Percentiles rank a stretch among this genome's conserved stretches.
Evolutionary conservation across 2,113 vertebrate species (phyloP).

Genomic region (Alligator mississippiensis): DNA sequence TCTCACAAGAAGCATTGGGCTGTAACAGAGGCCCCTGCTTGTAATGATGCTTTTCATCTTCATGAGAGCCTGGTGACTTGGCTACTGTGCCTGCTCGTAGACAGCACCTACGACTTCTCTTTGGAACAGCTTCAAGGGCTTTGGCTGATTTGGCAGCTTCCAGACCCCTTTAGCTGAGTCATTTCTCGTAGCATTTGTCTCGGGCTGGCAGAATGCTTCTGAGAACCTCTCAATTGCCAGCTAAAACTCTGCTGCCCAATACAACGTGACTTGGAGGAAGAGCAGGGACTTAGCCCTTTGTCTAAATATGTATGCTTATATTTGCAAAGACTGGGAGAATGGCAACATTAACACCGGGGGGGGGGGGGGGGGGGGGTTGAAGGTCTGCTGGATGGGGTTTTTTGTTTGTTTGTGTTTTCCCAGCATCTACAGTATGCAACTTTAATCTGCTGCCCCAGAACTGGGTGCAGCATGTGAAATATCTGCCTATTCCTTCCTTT

Average conservation of each 20-base stretch:
- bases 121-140: neutral
- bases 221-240: neutral
- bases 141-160: neutral
- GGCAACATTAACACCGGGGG: fast-evolving
- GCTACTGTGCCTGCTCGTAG: too few species aligned
- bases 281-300: neutral
- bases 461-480: fast-evolving
- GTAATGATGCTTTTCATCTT: too few species aligned
- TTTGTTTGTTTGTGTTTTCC: neutral
- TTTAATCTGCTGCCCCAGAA: neutral
- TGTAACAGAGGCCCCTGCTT: too few species aligned
- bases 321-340: neutral
- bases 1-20: neutral
- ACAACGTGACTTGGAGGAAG: fast-evolving
- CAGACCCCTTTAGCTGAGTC: neutral
- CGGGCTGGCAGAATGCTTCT: fast-evolving
- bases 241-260: neutral
- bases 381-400: too few species aligned
- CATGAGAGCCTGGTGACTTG: too few species aligned
- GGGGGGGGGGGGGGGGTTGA: too few species aligned
- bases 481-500: neutral
- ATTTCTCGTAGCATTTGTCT: neutral
- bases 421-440: fast-evolving
- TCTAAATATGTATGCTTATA: neutral
- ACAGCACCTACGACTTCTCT: neutral